phyloP scores from a whole-genome alignment of 1,140 invertebrate genomes.

The Battus philenor region DNA sequence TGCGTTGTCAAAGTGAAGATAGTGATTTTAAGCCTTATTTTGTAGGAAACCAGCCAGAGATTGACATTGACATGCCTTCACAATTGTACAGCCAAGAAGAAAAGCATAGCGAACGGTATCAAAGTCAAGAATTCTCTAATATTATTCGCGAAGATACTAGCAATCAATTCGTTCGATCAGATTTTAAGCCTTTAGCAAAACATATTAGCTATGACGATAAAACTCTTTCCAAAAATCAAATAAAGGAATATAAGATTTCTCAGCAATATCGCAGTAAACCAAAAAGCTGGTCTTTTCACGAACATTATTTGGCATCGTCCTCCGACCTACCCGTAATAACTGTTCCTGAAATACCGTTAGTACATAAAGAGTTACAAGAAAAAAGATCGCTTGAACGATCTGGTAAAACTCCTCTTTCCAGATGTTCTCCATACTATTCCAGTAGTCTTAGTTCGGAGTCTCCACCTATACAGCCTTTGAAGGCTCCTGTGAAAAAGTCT shows the following conservation, averaged over 20 bases:
- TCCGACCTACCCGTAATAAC: conserved; percentile 64
- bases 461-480: conserved; percentile 78
- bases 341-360: conserved; percentile 60
- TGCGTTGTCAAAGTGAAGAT: conserved; percentile 78
- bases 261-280: conserved; percentile 76
- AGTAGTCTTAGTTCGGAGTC: conserved; percentile 82
- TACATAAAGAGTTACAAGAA: conserved; percentile 63
- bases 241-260: conserved; percentile 78
- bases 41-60: conserved; percentile 59
- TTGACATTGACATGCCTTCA: conserved; percentile 69
- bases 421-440: conserved; percentile 83
- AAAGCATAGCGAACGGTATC: conserved; percentile 78
- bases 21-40: conserved; percentile 66
- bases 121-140: conserved; percentile 79
- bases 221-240: conserved; percentile 78
- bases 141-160: conserved; percentile 58
- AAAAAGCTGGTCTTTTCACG: conserved; percentile 79
- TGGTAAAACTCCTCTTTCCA: conserved; percentile 74
- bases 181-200: conserved; percentile 77
- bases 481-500: conserved; percentile 77
- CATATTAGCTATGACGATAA: conserved; percentile 79
- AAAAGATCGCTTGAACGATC: conserved; percentile 64
- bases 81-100: conserved; percentile 78
- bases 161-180: conserved; percentile 56
- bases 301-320: conserved; percentile 75